Base-by-base conservation (phyloP, 2,888 invertebrate genomes). In the Idaea dimidiata region DNA sequence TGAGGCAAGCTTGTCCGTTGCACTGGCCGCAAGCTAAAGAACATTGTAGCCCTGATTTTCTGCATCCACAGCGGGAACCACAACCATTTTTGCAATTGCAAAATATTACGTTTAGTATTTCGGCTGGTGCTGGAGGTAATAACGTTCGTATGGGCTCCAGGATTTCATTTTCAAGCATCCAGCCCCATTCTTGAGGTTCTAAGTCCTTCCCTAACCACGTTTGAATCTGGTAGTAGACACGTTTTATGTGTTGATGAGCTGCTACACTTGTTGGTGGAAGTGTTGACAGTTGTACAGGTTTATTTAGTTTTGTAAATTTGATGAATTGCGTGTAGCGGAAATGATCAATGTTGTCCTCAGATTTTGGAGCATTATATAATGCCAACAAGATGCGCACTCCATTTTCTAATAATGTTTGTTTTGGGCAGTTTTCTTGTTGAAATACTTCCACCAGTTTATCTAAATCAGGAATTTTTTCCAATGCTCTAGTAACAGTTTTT, bases 321-420 rank as follows among this genome's bases (percentile, higher is more conserved):
- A 79, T 63, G 72, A 72, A 78, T 64, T 75, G 72, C 60, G 61
- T 65, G 61, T 68, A 72, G 60, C 70, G 65, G 58, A 66, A 63
- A 69, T 69, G 63, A 69, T 72, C 68, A 60, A 71, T 62, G 60
- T 62, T 64, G 62, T 70, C 62, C 70, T 63, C 71, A 70, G 71
- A 68, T 78, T 79, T 77, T 67, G 78, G 72, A 80, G 76, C 78
- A 76, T 76, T 76, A 73, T 80, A 82, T 59, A 79, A 61, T 74
- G 78, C 77, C 67, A 80, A 71, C 53, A 80, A 71, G 68, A 71
- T 75, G 57, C 70, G 70, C 59, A 67, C 66, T 72, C 68, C 69
- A 71, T 66, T 69, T 65, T 71, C 69, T 56, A 65, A 65, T 75
- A 78, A 78, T 75, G 62, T 70, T 72, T 80, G 74, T 67, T 61